phyloP scores from a whole-genome alignment of 2,888 invertebrate genomes.

The Stenoptilia bipunctidactyla region DNA sequence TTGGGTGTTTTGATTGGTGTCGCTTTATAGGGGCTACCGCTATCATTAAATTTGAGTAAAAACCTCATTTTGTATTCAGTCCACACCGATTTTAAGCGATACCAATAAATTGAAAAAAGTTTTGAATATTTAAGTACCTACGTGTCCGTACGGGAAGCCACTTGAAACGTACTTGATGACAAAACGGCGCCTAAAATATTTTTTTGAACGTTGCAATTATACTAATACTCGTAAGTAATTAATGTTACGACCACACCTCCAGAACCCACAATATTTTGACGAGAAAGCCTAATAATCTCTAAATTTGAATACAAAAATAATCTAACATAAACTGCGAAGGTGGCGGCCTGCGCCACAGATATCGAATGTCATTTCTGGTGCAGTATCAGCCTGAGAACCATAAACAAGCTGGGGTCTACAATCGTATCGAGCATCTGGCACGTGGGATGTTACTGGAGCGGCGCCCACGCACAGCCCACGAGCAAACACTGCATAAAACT shows the following conservation, averaged over 20 bases:
- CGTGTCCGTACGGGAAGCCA: too few species aligned
- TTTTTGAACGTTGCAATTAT: too few species aligned
- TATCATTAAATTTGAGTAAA: conserved; percentile 31
- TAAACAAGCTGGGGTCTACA: conserved; percentile 40
- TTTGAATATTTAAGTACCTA: too few species aligned
- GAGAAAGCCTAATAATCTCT: too few species aligned
- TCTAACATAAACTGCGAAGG: too few species aligned
- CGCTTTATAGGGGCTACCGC: conserved; percentile 24
- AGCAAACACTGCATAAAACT: conserved; percentile 41
- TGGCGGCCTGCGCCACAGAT: too few species aligned
- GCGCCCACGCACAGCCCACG: conserved; percentile 50
- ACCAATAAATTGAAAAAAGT: conserved; percentile 11
- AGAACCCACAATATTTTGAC: too few species aligned
- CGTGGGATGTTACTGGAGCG: conserved; percentile 31
- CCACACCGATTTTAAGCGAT: conserved; percentile 25
- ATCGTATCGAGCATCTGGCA: conserved; percentile 57
- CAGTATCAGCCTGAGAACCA: neutral
- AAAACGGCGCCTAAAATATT: too few species aligned
- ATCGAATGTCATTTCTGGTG: neutral
- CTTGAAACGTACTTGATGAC: too few species aligned
- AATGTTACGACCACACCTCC: too few species aligned
- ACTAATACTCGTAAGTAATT: too few species aligned
- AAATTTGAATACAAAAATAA: too few species aligned
- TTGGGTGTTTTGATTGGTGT: conserved; percentile 41
- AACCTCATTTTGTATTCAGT: conserved; percentile 46